phyloP scores from a whole-genome alignment of 2,888 invertebrate genomes.

The Vanessa cardui region DNA sequence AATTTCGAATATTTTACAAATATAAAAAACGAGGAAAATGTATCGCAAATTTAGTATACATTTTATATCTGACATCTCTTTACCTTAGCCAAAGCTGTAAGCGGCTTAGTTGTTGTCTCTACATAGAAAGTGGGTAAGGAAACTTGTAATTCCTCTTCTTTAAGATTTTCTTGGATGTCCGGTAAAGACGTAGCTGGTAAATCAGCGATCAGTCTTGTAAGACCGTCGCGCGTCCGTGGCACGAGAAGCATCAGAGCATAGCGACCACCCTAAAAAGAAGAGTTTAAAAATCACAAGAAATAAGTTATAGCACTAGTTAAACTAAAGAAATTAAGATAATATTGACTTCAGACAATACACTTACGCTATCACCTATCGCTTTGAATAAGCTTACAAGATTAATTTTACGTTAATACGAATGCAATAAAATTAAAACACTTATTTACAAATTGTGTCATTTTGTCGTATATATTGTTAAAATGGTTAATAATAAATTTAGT shows the following conservation, averaged over 20 bases:
- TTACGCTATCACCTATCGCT: too few species aligned
- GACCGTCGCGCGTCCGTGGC: constrained; percentile 83
- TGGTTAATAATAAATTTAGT: too few species aligned
- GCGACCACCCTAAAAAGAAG: constrained; percentile 76
- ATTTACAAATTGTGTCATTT: too few species aligned
- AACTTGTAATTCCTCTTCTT: constrained; percentile 74
- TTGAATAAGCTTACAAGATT: too few species aligned
- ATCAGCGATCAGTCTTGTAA: constrained; percentile 80
- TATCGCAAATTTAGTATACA: too few species aligned
- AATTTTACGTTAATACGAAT: too few species aligned
- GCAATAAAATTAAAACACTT: too few species aligned
- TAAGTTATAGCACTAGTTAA: too few species aligned
- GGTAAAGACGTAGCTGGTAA: constrained; percentile 74
- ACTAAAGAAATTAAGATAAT: too few species aligned
- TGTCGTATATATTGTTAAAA: too few species aligned
- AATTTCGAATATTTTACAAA: not conserved
- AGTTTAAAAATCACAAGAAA: not conserved
- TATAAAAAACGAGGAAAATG: too few species aligned
- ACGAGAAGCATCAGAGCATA: constrained; percentile 83
- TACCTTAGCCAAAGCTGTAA: constrained; percentile 83
- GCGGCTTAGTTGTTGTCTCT: constrained; percentile 85
- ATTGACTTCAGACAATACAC: too few species aligned
- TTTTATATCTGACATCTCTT: constrained; percentile 9
- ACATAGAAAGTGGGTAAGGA: constrained; percentile 84
- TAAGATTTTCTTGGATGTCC: constrained; percentile 71